Conservation (phyloP, 2,113 vertebrate species). For the Chloropsis cyanopogon region DNA sequence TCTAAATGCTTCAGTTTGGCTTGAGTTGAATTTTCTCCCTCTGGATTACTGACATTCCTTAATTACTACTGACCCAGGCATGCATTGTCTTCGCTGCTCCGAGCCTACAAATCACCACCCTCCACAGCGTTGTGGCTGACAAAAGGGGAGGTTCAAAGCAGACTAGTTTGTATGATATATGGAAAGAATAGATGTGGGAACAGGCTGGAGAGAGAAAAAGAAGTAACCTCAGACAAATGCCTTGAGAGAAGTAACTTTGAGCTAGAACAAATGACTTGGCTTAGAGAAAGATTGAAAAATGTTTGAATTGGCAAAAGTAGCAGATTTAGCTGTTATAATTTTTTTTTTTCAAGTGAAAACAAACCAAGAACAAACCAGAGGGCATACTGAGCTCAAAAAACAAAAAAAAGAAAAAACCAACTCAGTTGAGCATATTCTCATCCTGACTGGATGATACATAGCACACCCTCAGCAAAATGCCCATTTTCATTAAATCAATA, state of each 20-base stretch:
- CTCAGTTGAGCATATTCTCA: background rate
- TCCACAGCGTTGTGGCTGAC: slow-evolving; percentile 26
- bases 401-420: background rate
- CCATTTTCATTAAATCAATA: slow-evolving; percentile 49
- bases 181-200: background rate
- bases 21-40: slow-evolving; percentile 63
- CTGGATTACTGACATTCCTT: slow-evolving; percentile 73
- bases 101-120: slow-evolving; percentile 67
- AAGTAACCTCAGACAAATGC: background rate
- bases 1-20: slow-evolving; percentile 70
- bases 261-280: background rate
- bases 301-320: background rate
- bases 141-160: slow-evolving; percentile 24
- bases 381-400: background rate
- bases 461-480: slow-evolving; percentile 54
- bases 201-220: background rate
- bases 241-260: background rate
- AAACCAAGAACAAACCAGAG: background rate
- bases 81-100: background rate
- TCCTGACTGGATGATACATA: background rate
- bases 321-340: background rate
- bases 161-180: slow-evolving; percentile 10
- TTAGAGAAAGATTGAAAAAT: background rate
- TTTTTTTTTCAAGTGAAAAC: background rate
- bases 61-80: slow-evolving; percentile 73